Percentiles rank a stretch among this genome's conserved stretches.
Evolutionary conservation across 2,113 vertebrate species (phyloP).

Genomic region (Cephalopterus ornatus): DNA sequence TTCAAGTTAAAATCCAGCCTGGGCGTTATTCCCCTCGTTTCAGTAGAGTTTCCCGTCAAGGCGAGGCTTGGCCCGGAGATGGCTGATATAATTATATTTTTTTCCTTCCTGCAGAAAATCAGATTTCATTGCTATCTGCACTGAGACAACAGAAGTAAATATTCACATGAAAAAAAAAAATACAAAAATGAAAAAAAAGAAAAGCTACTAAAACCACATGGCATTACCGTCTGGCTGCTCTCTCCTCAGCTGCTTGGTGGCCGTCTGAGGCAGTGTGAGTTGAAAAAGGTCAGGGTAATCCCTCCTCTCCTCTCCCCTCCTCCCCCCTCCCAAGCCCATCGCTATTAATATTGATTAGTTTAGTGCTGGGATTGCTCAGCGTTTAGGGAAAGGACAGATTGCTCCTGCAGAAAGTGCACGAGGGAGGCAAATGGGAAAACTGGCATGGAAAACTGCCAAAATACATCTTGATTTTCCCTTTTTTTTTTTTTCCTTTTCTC

Average conservation of each 20-base stretch:
- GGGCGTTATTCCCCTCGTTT: neutral
- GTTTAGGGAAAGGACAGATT: constrained; percentile 30
- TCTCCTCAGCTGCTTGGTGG: constrained; percentile 65
- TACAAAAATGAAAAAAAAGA: neutral
- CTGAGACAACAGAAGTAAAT: constrained; percentile 33
- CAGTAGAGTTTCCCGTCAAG: neutral
- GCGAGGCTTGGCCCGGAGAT: neutral
- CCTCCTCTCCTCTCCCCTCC: constrained; percentile 50
- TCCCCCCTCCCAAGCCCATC: constrained; percentile 24
- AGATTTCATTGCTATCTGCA: constrained; percentile 11
- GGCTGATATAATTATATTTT: neutral
- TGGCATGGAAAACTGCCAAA: neutral
- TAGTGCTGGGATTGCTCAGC: constrained; percentile 40
- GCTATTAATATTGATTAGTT: constrained; percentile 72
- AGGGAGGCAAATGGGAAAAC: neutral
- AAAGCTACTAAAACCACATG: constrained; percentile 62
- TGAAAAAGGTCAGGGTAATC: constrained; percentile 67
- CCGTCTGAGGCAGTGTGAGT: constrained; percentile 60
- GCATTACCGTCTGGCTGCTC: constrained; percentile 67
- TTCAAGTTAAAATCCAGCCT: constrained; percentile 1
- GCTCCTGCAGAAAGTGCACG: neutral
- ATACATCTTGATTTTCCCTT: neutral
- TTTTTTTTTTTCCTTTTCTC: neutral
- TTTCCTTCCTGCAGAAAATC: constrained; percentile 19
- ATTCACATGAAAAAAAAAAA: neutral